phyloP scores from a whole-genome alignment of 2,888 invertebrate genomes.

The Clusia tigrina region DNA sequence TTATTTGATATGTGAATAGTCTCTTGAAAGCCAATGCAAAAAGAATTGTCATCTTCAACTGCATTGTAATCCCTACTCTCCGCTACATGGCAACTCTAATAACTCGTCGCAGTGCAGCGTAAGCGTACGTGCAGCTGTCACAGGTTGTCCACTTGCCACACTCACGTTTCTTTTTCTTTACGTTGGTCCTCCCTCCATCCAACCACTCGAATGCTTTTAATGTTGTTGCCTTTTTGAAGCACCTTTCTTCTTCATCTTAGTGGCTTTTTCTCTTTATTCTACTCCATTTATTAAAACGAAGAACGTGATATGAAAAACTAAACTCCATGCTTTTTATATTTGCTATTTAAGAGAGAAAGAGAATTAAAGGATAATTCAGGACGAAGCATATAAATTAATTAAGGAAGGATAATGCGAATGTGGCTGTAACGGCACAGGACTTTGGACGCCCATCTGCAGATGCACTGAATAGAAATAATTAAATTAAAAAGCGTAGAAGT shows the following conservation, averaged over 20 bases:
- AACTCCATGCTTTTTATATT: conserved; percentile 15
- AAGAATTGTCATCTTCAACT: no score
- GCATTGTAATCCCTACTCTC: no score
- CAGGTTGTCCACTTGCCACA: conserved; percentile 29
- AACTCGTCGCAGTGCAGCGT: conserved; percentile 2
- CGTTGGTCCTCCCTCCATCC: neutral
- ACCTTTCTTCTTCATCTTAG: conserved; percentile 41
- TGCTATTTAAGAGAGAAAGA: neutral
- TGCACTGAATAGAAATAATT: neutral
- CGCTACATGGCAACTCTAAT: conserved; percentile 25
- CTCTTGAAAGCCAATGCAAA: no score
- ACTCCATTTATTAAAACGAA: conserved; percentile 50
- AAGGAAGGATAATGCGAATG: conserved; percentile 46
- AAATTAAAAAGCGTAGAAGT: conserved; percentile 7
- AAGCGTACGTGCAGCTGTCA: conserved; percentile 49
- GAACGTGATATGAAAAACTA: conserved; percentile 49
- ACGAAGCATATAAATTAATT: conserved; percentile 55
- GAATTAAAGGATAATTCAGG: conserved; percentile 27
- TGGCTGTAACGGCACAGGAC: conserved; percentile 31
- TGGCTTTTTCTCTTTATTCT: conserved; percentile 13
- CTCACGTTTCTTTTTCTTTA: neutral
- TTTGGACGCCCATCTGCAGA: no score
- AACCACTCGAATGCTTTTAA: conserved; percentile 3
- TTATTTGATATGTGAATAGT: no score
- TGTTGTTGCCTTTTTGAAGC: conserved; percentile 5